A percentile compares a stretch with the other conserved stretches of the same genome.
Conservation (phyloP, 2,113 vertebrate species). For the Poecile atricapillus region DNA sequence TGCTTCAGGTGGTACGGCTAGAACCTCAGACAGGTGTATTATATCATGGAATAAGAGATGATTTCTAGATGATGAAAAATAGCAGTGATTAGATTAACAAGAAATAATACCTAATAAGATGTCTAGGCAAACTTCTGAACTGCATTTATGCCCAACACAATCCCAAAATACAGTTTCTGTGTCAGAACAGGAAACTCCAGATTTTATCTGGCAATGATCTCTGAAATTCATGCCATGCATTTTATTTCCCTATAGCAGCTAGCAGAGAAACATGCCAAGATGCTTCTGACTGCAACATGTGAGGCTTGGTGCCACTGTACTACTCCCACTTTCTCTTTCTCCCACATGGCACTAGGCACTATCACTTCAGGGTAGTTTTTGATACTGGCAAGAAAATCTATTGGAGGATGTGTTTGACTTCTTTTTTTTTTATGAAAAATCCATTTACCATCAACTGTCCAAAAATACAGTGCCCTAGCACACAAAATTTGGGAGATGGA, state of each 20-base stretch:
- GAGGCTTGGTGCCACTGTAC: not conserved
- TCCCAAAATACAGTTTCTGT: not conserved
- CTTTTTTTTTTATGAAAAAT: not conserved
- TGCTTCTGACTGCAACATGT: not conserved
- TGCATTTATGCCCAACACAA: not conserved
- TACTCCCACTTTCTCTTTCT: constrained; percentile 1
- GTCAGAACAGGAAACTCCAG: not conserved
- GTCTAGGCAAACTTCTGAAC: not conserved
- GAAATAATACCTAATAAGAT: not conserved
- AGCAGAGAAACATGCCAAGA: not conserved
- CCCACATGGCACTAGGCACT: not conserved
- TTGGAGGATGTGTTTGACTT: not conserved
- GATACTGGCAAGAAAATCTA: not conserved
- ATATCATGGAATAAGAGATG: not conserved
- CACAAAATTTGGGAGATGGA: not conserved
- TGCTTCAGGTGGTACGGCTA: not conserved
- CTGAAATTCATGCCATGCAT: not conserved
- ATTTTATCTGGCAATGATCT: constrained; percentile 2
- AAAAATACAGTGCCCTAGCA: not conserved
- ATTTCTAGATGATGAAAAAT: not conserved
- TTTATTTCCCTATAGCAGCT: not conserved
- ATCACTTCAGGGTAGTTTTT: not conserved
- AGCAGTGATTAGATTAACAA: not conserved
- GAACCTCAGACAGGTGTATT: not conserved
- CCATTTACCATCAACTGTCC: not conserved